These are phyloP conservation scores for Struthio camelus DNA, from an alignment of 2,113 vertebrate species.

Conservation along the genomic window DNA sequence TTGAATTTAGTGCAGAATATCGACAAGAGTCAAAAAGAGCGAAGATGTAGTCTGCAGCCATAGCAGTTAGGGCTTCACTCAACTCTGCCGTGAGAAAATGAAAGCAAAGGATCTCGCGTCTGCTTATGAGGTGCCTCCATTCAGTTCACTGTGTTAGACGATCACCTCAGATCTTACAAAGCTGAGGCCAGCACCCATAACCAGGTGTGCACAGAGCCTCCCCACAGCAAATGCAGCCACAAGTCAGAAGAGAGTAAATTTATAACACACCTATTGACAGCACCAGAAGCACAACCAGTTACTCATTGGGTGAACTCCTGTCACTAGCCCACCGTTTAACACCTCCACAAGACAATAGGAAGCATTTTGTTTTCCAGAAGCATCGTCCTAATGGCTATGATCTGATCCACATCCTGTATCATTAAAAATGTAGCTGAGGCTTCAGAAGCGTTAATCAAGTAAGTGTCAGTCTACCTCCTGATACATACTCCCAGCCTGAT, in stretches of 20 bases:
- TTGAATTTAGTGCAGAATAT: not conserved
- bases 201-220: not conserved
- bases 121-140: not conserved
- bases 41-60: not conserved
- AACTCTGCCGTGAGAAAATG: not conserved
- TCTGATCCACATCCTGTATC: not conserved
- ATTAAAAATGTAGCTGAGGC: no score
- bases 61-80: not conserved
- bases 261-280: not conserved
- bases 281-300: not conserved
- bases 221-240: not conserved
- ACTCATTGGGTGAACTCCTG: not conserved
- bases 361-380: not conserved
- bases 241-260: not conserved
- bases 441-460: no score
- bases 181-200: not conserved
- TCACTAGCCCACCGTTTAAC: not conserved
- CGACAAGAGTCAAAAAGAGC: not conserved
- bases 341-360: not conserved
- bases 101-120: not conserved
- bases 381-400: not conserved
- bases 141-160: not conserved
- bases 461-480: not conserved
- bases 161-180: not conserved
- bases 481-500: not conserved